phyloP scores from a whole-genome alignment of 2,113 vertebrate species.

The Colossoma macropomum region DNA sequence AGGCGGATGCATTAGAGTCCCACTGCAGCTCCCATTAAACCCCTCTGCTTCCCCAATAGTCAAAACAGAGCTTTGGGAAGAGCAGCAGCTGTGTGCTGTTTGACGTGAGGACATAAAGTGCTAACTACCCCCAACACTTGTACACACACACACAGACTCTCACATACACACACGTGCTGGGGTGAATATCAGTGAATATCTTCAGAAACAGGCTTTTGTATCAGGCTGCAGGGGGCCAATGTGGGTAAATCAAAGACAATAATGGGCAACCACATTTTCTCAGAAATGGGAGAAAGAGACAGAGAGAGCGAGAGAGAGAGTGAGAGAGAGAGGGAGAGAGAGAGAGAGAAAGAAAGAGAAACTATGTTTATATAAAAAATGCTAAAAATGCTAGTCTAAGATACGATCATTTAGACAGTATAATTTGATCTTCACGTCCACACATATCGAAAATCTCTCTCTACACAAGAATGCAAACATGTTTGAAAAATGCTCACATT shows the following conservation, averaged over 20 bases:
- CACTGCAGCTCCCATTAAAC: conserved; percentile 59
- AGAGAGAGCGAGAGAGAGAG: too few relatives aligned
- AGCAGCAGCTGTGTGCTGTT: conserved; percentile 60
- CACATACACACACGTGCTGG: conserved; percentile 4
- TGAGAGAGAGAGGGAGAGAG: too few relatives aligned
- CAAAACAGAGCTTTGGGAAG: conserved; percentile 64
- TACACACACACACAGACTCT: not conserved
- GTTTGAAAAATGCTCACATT: too few relatives aligned
- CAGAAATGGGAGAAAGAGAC: too few relatives aligned
- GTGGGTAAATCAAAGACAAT: not conserved
- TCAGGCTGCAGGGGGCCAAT: not conserved
- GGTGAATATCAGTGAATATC: not conserved
- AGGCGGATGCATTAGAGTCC: conserved; percentile 51
- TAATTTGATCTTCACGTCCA: too few relatives aligned
- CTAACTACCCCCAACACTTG: conserved; percentile 18
- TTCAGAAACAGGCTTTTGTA: not conserved
- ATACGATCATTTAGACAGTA: too few relatives aligned
- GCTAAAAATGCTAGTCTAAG: too few relatives aligned
- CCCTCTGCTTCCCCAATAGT: conserved; percentile 63
- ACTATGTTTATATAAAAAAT: too few relatives aligned
- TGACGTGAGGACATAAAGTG: conserved; percentile 57
- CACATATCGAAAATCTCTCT: too few relatives aligned
- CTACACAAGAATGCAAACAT: too few relatives aligned
- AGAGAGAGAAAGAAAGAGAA: too few relatives aligned
- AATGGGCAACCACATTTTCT: not conserved